Evolutionary conservation across 2,113 vertebrate genomes (phyloP), one percentile per base, ranked within the genome.

Genomic region (Conger conger): DNA sequence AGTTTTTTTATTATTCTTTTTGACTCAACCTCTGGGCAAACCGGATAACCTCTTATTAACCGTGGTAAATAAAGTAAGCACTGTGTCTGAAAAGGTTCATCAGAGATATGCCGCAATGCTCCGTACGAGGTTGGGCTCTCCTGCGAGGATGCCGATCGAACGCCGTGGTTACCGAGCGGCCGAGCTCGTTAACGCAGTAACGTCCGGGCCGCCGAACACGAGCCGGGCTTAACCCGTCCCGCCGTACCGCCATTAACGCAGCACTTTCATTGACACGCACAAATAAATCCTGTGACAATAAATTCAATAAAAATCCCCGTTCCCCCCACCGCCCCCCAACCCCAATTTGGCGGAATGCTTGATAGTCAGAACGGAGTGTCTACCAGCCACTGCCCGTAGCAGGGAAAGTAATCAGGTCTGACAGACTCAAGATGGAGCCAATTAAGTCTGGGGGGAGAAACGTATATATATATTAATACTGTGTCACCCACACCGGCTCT

Each of bases 351-450:
- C 38, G 87, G 81, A 87, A 73, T 79, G 83, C 89, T 90, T 91
- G 50, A 89, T 86, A 89, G 76, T 54, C 86, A 85, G 87, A 91
- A 93, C 84, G 80, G 86, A 83, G 89, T 84, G 84, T 85, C 82
- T 36, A 81, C 87, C 81, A 33, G 76, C 37, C 86, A 86, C 76
- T 76, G 86, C 89, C 68, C 86, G 90, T 84, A 83, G 79, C 90
- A 84, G 68, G 87, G 86, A 89, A 88, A 84, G 87, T 94, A 94
- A 94, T 94, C 91, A 90, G 85, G 88, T 91, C 88, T 91, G 94
- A 92, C 94, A 94, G 92, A 88, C 89, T 89, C 89, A 94, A 94
- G 92, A 94, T 93, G 93, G 91, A 93, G 91, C 90, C 93, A 94
- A 94, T 95, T 95, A 94, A 89, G 91, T 87, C 86, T 84, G 87